These are phyloP conservation scores for Scalopus aquaticus DNA, from an alignment of 2,113 vertebrate genomes.

Conservation along the genomic window DNA sequence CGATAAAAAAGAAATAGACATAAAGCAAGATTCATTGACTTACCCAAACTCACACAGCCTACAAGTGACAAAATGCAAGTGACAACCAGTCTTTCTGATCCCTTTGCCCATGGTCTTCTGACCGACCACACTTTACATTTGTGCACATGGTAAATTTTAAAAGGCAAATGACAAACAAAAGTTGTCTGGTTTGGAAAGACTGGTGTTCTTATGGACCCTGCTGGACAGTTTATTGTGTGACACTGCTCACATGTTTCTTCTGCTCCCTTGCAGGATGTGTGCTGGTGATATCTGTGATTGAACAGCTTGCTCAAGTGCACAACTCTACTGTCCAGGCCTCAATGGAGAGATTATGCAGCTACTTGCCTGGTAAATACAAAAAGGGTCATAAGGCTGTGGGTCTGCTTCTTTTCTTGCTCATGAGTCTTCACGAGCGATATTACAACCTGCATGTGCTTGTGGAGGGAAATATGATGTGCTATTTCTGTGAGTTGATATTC, in stretches of 20 bases:
- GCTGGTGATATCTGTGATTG: slow-evolving; percentile 82
- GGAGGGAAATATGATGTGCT: neutral
- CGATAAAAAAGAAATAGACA: neutral
- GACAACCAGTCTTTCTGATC: neutral
- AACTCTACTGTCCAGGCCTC: slow-evolving; percentile 81
- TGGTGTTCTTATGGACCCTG: neutral
- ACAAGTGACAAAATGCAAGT: neutral
- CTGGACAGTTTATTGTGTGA: neutral
- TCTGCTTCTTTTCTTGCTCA: neutral
- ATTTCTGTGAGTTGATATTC: neutral
- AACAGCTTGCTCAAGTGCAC: slow-evolving; percentile 86
- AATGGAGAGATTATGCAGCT: slow-evolving; percentile 84
- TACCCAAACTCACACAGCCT: neutral
- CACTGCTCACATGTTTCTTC: neutral
- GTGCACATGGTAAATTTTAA: neutral
- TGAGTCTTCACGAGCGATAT: neutral
- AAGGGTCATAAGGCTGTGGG: too few relatives aligned
- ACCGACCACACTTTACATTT: neutral
- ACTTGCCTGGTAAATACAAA: slow-evolving; percentile 84
- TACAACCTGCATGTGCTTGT: neutral
- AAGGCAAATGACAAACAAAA: neutral
- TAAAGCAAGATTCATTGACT: neutral
- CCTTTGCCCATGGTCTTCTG: neutral
- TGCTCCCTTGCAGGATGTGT: slow-evolving; percentile 83
- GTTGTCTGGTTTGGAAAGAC: neutral